A percentile compares a stretch with the other conserved stretches of the same genome.
Conservation (phyloP, 2,113 vertebrate genomes). For the Laticauda colubrina region DNA sequence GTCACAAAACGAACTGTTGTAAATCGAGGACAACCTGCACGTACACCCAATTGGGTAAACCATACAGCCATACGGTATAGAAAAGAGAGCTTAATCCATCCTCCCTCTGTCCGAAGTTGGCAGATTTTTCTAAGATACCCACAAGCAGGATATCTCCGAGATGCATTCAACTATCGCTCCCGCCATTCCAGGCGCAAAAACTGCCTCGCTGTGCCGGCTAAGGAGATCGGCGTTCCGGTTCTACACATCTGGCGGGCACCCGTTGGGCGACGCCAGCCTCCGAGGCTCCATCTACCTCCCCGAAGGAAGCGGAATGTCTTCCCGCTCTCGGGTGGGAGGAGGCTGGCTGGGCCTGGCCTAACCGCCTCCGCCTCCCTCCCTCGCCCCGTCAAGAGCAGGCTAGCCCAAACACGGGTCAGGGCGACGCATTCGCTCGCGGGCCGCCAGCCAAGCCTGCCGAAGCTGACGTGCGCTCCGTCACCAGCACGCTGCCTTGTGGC, state of each 20-base stretch:
- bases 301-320: not conserved
- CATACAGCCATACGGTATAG: not conserved
- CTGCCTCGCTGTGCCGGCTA: not conserved
- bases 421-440: rapidly evolving
- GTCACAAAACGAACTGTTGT: too few species aligned
- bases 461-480: not conserved
- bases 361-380: not conserved
- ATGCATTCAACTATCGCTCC: not conserved
- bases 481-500: not conserved
- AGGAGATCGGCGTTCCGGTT: not conserved
- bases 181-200: not conserved
- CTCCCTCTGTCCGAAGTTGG: not conserved
- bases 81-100: not conserved
- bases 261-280: not conserved
- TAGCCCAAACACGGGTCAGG: not conserved
- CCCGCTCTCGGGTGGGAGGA: not conserved
- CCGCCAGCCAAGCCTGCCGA: constrained; percentile 1
- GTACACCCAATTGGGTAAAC: not conserved
- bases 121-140: not conserved
- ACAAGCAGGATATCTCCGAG: not conserved
- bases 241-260: not conserved
- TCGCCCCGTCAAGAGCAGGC: constrained; percentile 6
- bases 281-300: not conserved
- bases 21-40: not conserved
- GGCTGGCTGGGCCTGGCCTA: constrained; percentile 30